Evolutionary conservation across 2,797 vertebrate species (phyloP).

Genomic region (Champsocephalus esox): DNA sequence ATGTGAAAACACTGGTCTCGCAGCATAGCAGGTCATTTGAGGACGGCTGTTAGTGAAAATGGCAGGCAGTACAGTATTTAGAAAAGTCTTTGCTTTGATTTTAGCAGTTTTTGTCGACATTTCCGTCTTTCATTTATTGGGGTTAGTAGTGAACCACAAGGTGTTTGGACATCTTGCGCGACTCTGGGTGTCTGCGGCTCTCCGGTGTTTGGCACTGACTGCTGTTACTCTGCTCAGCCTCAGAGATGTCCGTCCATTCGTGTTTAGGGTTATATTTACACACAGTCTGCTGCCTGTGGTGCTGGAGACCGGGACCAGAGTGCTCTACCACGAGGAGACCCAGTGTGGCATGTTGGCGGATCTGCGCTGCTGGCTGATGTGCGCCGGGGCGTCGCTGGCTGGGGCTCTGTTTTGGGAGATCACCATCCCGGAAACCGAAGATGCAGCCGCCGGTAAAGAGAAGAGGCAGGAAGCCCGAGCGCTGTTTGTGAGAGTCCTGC

Average conservation of each 20-base stretch:
- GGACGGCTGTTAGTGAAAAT: slow-evolving; percentile 29
- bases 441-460: slow-evolving; percentile 19
- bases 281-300: slow-evolving; percentile 76
- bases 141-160: not conserved
- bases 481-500: slow-evolving; percentile 80
- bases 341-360: slow-evolving; percentile 30
- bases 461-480: slow-evolving; percentile 65
- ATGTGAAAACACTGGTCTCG: fast-evolving
- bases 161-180: slow-evolving; percentile 29
- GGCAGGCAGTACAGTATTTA: not conserved
- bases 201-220: slow-evolving; percentile 57
- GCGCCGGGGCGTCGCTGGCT: slow-evolving; percentile 71
- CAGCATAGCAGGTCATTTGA: not conserved
- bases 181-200: slow-evolving; percentile 67
- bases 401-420: slow-evolving; percentile 81
- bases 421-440: slow-evolving; percentile 59
- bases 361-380: slow-evolving; percentile 64
- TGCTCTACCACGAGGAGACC: slow-evolving; percentile 45
- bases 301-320: slow-evolving; percentile 66
- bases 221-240: fast-evolving
- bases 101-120: slow-evolving; percentile 44
- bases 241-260: not conserved
- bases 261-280: slow-evolving; percentile 33
- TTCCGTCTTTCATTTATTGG: slow-evolving; percentile 53
- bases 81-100: not conserved